Conservation (phyloP, 2,113 vertebrate genomes). For the Chrysemys picta region DNA sequence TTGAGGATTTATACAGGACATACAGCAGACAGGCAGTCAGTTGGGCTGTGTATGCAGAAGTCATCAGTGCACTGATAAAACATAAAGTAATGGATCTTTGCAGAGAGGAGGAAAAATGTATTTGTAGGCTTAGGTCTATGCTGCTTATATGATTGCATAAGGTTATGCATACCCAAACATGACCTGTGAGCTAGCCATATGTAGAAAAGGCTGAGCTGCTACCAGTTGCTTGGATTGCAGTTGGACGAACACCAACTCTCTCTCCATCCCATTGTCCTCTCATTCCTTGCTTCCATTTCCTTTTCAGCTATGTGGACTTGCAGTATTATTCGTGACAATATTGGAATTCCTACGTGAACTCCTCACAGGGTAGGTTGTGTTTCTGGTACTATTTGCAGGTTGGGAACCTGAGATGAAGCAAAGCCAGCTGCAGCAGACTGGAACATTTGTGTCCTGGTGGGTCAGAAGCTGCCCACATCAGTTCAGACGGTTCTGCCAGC, state of each 20-base stretch:
- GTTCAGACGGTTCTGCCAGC: neutral
- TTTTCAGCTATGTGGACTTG: neutral
- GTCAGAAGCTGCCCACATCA: neutral
- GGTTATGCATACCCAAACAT: neutral
- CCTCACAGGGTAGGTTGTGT: neutral
- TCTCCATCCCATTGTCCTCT: neutral
- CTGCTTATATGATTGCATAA: neutral
- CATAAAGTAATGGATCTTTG: neutral
- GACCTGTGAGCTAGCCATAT: neutral
- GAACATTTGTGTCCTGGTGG: neutral
- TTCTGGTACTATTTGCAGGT: neutral
- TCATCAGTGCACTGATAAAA: neutral
- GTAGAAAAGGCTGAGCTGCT: neutral
- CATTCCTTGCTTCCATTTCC: neutral
- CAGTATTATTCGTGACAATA: neutral
- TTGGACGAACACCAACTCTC: neutral
- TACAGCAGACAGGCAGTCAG: neutral
- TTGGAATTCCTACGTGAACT: neutral
- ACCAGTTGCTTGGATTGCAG: neutral
- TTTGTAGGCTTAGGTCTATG: neutral
- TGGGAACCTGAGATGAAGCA: neutral
- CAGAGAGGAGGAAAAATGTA: neutral
- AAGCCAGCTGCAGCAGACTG: neutral
- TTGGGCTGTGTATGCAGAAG: neutral
- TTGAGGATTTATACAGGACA: neutral